Conservation (phyloP, 2,888 invertebrate genomes). For the Halictus ligatus region DNA sequence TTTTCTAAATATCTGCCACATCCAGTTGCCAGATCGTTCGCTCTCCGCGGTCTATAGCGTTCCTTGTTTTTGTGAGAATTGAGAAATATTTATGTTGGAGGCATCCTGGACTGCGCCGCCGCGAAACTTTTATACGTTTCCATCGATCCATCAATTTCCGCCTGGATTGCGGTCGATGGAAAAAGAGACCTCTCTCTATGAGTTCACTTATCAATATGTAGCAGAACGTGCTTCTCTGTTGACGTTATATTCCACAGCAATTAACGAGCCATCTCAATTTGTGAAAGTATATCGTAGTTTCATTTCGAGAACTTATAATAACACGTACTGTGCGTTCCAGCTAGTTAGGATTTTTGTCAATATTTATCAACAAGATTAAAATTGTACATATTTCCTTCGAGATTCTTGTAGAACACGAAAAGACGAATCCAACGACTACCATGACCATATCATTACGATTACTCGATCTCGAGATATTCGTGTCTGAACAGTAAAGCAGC, state of each 20-base stretch:
- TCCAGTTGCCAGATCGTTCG: slow-evolving; percentile 32
- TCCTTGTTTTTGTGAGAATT: slow-evolving; percentile 7
- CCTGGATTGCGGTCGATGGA: not conserved
- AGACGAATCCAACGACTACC: no score
- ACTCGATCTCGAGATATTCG: no score
- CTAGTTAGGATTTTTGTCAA: no score
- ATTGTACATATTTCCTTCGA: no score
- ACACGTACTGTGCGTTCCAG: no score
- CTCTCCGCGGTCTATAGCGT: not conserved
- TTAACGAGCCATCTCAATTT: not conserved
- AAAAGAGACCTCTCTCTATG: not conserved
- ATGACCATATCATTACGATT: no score
- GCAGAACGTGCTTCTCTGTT: not conserved
- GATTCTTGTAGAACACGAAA: no score
- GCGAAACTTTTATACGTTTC: slow-evolving; percentile 29
- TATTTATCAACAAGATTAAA: no score
- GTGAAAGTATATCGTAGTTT: no score
- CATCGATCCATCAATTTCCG: slow-evolving; percentile 11
- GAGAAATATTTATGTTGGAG: slow-evolving; percentile 21
- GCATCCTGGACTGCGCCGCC: not conserved
- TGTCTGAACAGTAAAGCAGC: no score
- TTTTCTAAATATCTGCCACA: slow-evolving; percentile 21
- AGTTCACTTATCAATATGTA: slow-evolving; percentile 20
- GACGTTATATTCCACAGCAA: not conserved
- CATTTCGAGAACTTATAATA: no score